These are phyloP conservation scores for Calonectris borealis DNA, from an alignment of 2,113 vertebrate species.

Conservation along the genomic window DNA sequence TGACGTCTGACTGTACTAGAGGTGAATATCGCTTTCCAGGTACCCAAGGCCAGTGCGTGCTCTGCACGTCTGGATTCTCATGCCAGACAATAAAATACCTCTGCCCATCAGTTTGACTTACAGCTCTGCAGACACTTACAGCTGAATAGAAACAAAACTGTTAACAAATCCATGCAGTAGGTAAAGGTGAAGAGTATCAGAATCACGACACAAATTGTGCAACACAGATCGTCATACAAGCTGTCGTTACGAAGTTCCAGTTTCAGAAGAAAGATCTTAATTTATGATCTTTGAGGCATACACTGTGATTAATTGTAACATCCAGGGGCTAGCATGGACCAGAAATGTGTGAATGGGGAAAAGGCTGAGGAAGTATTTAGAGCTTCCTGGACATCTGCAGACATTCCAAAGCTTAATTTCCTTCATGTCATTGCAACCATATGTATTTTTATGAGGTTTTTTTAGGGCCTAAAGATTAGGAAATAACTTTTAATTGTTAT, in stretches of 20 bases:
- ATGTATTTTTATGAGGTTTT: conserved; percentile 5
- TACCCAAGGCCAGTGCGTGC: neutral
- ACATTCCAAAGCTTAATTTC: conserved; percentile 56
- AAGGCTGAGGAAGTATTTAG: neutral
- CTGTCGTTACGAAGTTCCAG: neutral
- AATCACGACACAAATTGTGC: neutral
- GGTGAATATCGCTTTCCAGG: neutral
- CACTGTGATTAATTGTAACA: neutral
- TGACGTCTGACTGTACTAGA: neutral
- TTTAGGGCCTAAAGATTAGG: conserved; percentile 70
- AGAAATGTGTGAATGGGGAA: neutral
- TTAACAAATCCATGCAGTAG: neutral
- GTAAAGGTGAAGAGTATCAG: neutral
- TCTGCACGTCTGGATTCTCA: neutral
- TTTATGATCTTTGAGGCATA: neutral
- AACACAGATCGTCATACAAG: neutral
- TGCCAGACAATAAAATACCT: neutral
- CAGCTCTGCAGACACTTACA: neutral
- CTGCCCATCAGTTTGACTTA: neutral
- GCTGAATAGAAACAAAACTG: neutral
- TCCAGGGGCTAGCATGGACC: neutral
- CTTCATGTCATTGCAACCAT: conserved; percentile 42
- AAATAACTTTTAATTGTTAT: conserved; percentile 82
- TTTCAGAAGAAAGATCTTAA: neutral
- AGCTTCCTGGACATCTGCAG: conserved; percentile 11